These are phyloP conservation scores for Dolichopus griseipennis DNA, from an alignment of 2,888 invertebrate species.

Conservation along the genomic window DNA sequence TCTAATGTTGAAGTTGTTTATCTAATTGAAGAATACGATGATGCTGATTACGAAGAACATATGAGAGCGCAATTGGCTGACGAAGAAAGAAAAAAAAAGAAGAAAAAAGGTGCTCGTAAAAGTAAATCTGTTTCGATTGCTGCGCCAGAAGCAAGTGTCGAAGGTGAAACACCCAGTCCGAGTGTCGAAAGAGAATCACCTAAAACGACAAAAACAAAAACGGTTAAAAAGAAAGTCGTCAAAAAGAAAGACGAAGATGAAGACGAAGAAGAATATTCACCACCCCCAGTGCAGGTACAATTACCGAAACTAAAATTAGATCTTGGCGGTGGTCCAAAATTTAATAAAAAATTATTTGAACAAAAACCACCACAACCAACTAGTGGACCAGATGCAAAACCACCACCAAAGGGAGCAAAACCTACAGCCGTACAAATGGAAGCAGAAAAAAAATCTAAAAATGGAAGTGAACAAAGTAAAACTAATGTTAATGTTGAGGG, in stretches of 20 bases:
- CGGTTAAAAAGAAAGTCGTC: neutral
- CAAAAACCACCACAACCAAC: conserved; percentile 2
- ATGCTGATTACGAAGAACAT: neutral
- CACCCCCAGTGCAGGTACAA: neutral
- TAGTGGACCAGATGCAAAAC: neutral
- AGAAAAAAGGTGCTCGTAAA: neutral
- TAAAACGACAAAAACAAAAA: neutral
- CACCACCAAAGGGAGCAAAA: neutral
- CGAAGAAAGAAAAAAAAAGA: conserved; percentile 3
- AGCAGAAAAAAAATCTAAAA: neutral
- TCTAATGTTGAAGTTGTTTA: conserved; percentile 10
- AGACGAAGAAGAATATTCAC: neutral
- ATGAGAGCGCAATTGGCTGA: neutral
- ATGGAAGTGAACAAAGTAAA: neutral
- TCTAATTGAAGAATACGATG: conserved; percentile 10
- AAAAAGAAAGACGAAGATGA: conserved; percentile 1
- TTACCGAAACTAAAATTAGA: conserved; percentile 9
- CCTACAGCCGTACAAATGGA: neutral
- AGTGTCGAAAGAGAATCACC: conserved; percentile 1
- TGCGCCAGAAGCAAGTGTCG: neutral
- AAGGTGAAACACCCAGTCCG: neutral
- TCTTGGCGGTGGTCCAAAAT: conserved; percentile 9
- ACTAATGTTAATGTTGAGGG: neutral
- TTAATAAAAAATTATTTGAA: conserved; percentile 11
- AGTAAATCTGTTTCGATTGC: neutral